phyloP scores from a whole-genome alignment of 2,113 vertebrate species.

The Nettapus auritus region DNA sequence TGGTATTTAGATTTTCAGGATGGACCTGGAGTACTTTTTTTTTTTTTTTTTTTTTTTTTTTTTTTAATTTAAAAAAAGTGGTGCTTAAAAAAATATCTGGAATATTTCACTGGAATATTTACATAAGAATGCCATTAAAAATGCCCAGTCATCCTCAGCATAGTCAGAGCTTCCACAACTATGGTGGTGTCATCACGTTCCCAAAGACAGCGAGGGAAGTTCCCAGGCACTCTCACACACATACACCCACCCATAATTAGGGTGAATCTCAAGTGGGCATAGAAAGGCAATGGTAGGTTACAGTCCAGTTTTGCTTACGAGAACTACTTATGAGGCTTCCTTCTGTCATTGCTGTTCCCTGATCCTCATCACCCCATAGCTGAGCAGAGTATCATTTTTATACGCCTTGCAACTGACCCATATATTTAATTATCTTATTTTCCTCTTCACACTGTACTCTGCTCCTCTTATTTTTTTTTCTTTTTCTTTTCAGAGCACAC shows the following conservation, averaged over 20 bases:
- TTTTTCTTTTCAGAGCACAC: neutral
- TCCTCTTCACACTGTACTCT: neutral
- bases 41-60: constrained; percentile 38
- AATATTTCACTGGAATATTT: neutral
- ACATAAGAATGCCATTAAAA: neutral
- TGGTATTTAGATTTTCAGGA: neutral
- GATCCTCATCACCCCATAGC: neutral
- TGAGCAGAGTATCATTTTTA: neutral
- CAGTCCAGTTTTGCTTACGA: neutral
- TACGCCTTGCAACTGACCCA: neutral
- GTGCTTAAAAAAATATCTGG: neutral
- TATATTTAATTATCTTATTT: neutral
- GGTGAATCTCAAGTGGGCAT: neutral
- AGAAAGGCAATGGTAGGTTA: neutral
- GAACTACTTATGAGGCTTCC: neutral
- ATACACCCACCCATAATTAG: rapidly evolving
- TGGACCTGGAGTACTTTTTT: neutral
- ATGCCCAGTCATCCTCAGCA: neutral
- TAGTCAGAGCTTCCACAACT: neutral
- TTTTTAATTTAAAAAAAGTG: neutral
- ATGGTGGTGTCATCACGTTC: neutral
- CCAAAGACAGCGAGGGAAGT: neutral
- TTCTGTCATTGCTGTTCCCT: neutral
- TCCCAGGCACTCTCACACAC: neutral
- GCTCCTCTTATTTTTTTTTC: neutral